These are phyloP conservation scores for Yoshiicerus persimilis DNA, from an alignment of 1,140 invertebrate genomes.

Conservation along the genomic window DNA sequence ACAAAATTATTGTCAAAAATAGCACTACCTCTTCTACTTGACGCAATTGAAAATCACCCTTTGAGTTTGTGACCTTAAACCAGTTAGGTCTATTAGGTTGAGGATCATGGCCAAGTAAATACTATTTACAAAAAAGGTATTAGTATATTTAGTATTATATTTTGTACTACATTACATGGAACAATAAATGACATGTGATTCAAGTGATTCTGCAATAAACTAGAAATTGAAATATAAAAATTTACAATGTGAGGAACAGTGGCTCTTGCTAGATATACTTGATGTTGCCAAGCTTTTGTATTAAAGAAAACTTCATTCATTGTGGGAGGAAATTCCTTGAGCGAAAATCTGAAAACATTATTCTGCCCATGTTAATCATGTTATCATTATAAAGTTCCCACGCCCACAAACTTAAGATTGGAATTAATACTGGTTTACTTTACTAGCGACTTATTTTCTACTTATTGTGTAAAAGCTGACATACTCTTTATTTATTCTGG, in stretches of 20 bases:
- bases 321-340: neutral
- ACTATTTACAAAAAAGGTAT: neutral
- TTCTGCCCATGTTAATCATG: too few species aligned
- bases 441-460: too few species aligned
- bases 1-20: neutral
- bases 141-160: too few species aligned
- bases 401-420: too few species aligned
- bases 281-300: neutral
- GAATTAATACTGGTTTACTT: too few species aligned
- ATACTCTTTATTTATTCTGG: slow-evolving; percentile 29
- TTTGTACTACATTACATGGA: too few species aligned
- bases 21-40: neutral
- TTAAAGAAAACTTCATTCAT: slow-evolving; percentile 1
- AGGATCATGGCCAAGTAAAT: neutral
- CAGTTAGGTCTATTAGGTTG: slow-evolving; percentile 5
- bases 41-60: neutral
- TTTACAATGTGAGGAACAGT: neutral
- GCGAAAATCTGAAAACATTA: neutral
- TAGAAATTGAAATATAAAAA: too few species aligned
- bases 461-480: too few species aligned
- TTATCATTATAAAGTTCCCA: too few species aligned
- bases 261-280: slow-evolving; percentile 28
- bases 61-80: neutral
- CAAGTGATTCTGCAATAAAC: too few species aligned
- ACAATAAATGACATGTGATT: too few species aligned